phyloP scores from a whole-genome alignment of 30 jellyfish, hydroid and myxozoan genomes.

The Mastigias papua region DNA sequence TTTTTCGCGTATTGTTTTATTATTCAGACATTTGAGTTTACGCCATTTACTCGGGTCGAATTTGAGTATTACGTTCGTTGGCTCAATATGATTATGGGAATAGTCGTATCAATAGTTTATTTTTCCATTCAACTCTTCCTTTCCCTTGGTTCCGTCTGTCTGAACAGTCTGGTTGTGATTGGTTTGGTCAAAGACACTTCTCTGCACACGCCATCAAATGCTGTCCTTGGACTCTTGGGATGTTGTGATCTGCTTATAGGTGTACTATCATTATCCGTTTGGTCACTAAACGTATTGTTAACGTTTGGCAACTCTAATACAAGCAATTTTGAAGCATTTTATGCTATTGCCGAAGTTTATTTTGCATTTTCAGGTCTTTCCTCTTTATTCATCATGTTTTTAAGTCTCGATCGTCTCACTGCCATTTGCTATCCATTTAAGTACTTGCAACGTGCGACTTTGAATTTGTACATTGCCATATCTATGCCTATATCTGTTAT shows the following conservation, averaged over 20 bases:
- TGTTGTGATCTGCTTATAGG: not conserved
- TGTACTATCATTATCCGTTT: not conserved
- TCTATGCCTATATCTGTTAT: not conserved
- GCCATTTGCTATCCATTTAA: constrained; percentile 12
- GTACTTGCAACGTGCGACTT: constrained; percentile 17
- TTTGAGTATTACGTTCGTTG: too few relatives aligned
- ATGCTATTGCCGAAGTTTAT: not conserved
- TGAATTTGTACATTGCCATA: not conserved
- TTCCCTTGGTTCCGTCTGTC: too few relatives aligned
- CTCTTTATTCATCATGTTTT: not conserved
- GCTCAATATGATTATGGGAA: too few relatives aligned
- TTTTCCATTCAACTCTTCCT: too few relatives aligned
- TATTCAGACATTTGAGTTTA: too few relatives aligned
- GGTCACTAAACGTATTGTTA: not conserved
- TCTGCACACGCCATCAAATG: not conserved
- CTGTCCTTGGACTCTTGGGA: not conserved
- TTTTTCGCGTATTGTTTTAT: too few relatives aligned
- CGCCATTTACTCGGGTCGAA: too few relatives aligned
- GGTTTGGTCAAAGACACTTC: not conserved
- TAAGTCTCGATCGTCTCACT: not conserved
- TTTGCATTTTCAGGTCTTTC: constrained; percentile 16
- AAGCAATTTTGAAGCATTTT: not conserved
- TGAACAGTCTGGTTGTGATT: not conserved
- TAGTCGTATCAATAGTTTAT: too few relatives aligned
- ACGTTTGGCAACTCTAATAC: not conserved